Conservation (phyloP, 2,113 vertebrate species). For the Heterotis niloticus region DNA sequence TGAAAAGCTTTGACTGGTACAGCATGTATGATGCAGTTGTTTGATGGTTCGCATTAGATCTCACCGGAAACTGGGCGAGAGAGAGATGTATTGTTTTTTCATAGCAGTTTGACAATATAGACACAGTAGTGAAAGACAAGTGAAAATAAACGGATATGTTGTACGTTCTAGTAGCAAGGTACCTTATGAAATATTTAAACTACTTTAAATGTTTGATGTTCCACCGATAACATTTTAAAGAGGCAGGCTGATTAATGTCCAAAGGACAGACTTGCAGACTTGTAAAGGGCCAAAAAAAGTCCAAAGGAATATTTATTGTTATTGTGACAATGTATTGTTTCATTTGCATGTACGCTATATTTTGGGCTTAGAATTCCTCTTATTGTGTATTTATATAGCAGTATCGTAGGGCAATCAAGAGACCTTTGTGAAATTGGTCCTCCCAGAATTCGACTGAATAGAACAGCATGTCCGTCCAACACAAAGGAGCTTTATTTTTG, state of each 20-base stretch:
- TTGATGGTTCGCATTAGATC: constrained; percentile 2
- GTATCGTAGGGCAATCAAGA: not conserved
- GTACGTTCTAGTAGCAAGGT: not conserved
- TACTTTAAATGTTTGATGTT: too few species aligned
- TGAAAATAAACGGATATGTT: not conserved
- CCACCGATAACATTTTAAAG: not conserved
- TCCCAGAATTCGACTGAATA: not conserved
- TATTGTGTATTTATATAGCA: not conserved
- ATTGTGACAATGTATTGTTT: not conserved
- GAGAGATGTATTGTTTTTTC: too few species aligned
- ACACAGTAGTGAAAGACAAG: too few species aligned
- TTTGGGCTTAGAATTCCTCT: not conserved
- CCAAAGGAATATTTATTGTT: not conserved
- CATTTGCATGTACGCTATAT: not conserved
- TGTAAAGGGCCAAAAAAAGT: not conserved
- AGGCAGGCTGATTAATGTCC: not conserved
- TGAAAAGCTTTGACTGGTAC: not conserved
- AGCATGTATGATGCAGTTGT: not conserved
- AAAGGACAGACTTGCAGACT: not conserved
- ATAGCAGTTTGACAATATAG: too few species aligned
- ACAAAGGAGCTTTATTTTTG: constrained; percentile 8
- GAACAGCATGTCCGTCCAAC: not conserved
- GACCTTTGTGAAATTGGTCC: not conserved
- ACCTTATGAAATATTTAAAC: not conserved
- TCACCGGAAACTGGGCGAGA: too few species aligned